Evolutionary conservation across 2,888 invertebrate genomes (phyloP).

Genomic region (Strigamia maritima): DNA sequence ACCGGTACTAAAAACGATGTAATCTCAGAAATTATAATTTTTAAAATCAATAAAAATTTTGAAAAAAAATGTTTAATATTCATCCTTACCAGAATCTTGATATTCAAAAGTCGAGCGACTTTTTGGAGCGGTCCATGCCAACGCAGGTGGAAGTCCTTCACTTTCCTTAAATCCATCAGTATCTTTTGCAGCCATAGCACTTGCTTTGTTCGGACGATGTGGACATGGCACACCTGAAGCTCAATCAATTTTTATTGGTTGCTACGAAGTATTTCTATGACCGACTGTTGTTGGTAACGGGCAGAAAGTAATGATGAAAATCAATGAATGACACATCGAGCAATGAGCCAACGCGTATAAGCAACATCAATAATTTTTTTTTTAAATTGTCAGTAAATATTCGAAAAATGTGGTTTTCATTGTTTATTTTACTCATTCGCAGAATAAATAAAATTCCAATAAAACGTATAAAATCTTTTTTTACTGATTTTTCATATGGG

Average conservation of each 20-base stretch:
- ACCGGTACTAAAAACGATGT: too few species aligned
- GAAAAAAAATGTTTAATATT: neutral
- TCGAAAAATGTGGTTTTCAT: too few species aligned
- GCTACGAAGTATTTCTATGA: neutral
- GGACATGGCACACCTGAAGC: neutral
- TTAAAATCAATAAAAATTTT: neutral
- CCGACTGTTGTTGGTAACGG: neutral
- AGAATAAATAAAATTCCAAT: too few species aligned
- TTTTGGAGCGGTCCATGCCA: neutral
- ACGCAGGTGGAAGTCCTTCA: neutral
- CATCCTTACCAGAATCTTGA: neutral
- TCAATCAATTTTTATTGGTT: conserved; percentile 13
- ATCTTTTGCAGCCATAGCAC: neutral
- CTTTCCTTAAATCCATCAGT: neutral
- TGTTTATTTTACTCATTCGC: too few species aligned
- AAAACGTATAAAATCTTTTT: neutral
- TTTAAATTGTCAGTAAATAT: neutral
- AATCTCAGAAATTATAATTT: too few species aligned
- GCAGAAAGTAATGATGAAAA: neutral
- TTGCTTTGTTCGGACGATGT: neutral
- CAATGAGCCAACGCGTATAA: neutral
- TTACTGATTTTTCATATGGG: neutral
- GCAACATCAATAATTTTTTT: neutral
- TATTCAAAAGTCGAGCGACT: neutral
- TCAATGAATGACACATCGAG: neutral